phyloP scores from a whole-genome alignment of 2,113 vertebrate species.

The Barnardius zonarius region DNA sequence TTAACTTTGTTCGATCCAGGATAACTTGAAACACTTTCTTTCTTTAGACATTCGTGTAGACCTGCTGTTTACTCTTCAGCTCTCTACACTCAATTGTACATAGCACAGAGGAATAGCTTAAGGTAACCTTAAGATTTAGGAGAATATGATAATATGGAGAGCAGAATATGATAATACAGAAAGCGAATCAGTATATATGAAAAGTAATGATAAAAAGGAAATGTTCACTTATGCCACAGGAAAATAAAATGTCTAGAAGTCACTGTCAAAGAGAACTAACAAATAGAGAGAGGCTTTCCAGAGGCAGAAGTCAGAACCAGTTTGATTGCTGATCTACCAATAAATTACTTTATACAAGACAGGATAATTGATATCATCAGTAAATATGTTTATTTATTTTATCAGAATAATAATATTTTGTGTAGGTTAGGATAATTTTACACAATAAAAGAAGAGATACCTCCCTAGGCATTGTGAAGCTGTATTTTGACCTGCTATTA shows the following conservation, averaged over 20 bases:
- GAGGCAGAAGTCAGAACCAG: not conserved
- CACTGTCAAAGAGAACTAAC: not conserved
- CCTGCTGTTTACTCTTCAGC: not conserved
- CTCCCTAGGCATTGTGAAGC: not conserved
- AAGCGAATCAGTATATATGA: not conserved
- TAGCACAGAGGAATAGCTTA: not conserved
- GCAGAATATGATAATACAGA: not conserved
- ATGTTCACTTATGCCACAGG: not conserved
- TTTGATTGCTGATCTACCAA: not conserved
- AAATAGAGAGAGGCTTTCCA: not conserved
- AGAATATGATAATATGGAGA: not conserved
- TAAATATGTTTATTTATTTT: not conserved
- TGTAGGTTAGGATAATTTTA: not conserved
- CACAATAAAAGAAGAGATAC: not conserved
- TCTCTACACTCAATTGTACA: not conserved
- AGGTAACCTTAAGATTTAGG: not conserved
- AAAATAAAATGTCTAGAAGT: not conserved
- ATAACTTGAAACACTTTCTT: not conserved
- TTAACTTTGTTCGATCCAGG: not conserved
- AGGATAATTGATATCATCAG: not conserved
- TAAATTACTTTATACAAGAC: not conserved
- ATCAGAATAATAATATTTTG: not conserved
- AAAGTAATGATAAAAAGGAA: not conserved
- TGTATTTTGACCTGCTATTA: not conserved
- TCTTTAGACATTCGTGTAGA: not conserved